Percentiles rank a stretch among this genome's conserved stretches.
Conservation (phyloP, 92 coral and sea anemone genomes). For the Porites lobata region DNA sequence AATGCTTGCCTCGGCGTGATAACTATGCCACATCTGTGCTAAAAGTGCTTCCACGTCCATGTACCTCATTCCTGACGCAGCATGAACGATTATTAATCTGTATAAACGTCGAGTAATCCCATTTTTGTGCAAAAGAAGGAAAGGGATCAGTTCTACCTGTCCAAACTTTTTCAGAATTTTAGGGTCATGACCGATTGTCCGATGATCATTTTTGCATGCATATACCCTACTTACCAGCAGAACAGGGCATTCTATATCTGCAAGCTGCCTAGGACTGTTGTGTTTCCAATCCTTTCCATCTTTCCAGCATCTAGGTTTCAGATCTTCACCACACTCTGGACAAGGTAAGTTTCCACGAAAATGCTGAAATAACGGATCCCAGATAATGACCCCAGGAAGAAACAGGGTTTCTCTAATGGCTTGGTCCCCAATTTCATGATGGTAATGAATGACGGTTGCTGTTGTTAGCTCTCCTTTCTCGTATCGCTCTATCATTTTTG, state of each 20-base stretch:
- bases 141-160: conserved; percentile 37
- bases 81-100: conserved; percentile 28
- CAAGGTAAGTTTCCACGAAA: conserved; percentile 43
- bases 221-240: conserved; percentile 48
- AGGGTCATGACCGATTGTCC: conserved; percentile 41
- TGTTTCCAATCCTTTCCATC: conserved; percentile 55
- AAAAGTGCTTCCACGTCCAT: conserved; percentile 32
- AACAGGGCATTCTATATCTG: conserved; percentile 31
- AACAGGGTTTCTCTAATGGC: conserved; percentile 2
- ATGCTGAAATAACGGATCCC: conserved; percentile 47
- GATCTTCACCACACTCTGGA: conserved; percentile 42
- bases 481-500: conserved; percentile 8
- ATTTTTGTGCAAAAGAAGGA: conserved; percentile 28
- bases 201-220: conserved; percentile 41
- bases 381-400: conserved; percentile 46
- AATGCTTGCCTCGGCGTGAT: conserved; percentile 17
- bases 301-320: conserved; percentile 54
- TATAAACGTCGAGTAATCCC: conserved; percentile 48
- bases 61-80: conserved; percentile 26
- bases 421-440: too few relatives aligned
- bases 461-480: conserved; percentile 22
- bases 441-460: neutral
- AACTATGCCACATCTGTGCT: conserved; percentile 26
- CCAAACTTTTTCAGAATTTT: conserved; percentile 28
- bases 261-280: conserved; percentile 43